Percentiles rank a stretch among this genome's conserved stretches.
Evolutionary conservation across 2,797 vertebrate species (phyloP).

Genomic region (Gymnoscopelus microlampas): DNA sequence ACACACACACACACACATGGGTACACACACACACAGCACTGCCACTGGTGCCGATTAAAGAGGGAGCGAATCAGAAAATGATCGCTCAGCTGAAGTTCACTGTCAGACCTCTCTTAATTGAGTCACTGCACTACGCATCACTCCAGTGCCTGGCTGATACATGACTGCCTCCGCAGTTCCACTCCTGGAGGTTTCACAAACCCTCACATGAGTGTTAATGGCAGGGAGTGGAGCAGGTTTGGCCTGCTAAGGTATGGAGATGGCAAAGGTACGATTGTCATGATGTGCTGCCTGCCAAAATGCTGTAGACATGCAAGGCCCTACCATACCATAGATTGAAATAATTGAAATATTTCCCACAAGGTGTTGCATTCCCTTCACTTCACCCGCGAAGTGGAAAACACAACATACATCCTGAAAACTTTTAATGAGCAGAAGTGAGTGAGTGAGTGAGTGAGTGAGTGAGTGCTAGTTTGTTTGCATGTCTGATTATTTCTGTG

Average conservation of each 20-base stretch:
- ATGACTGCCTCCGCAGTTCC: constrained; percentile 12
- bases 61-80: constrained; percentile 53
- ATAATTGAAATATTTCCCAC: neutral
- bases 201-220: neutral
- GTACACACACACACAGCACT: too few species aligned
- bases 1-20: too few species aligned
- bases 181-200: constrained; percentile 14
- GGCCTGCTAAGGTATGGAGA: constrained; percentile 2
- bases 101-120: constrained; percentile 60
- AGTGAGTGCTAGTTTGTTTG: neutral
- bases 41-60: constrained; percentile 55
- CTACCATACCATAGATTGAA: constrained; percentile 3
- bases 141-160: constrained; percentile 45
- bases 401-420: too few species aligned
- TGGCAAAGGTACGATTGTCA: neutral
- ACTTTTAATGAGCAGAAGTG: neutral
- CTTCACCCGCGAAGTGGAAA: neutral
- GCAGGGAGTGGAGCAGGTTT: neutral
- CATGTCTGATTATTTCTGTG: neutral
- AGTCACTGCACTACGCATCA: constrained; percentile 57
- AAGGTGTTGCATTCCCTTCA: neutral
- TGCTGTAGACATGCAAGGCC: neutral
- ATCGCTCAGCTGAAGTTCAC: constrained; percentile 58
- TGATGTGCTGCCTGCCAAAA: neutral
- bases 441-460: too few species aligned